Evolutionary conservation across 2,888 invertebrate genomes (phyloP), one percentile per base, ranked within the genome.

Genomic region (Chironomus tentans): DNA sequence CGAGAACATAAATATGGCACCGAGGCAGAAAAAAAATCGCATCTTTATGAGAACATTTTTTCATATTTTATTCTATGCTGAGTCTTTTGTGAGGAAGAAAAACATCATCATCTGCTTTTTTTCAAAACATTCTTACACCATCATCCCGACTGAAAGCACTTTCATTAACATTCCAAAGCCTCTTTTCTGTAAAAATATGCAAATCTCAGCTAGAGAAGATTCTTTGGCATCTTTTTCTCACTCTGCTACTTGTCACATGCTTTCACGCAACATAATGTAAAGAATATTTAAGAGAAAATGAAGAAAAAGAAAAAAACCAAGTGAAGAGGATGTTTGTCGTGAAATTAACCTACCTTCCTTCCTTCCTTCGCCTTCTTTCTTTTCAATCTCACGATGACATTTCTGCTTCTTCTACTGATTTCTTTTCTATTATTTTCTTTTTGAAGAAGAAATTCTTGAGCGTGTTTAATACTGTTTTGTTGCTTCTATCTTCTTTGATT

Each of bases 111-210:
- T 71, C 71, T 24, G 13, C 18, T 47, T 46, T 46, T 47, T 46
- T 46, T 38, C 38, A 38, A 38, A 18, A 18, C 28, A 38, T 21
- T 28, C 18, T 15, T 62, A 15, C 69, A n/a, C 47, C 46, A 7
- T 13, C 22, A 24, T 48, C 22, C 18, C 13, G 13, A 24, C 10
- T 22, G 65, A 65, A 65, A 72, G 72, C 28, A 61, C 50, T 72
- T 72, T 72, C 72, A 72, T 72, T 72, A 72, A 72, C 72, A 72
- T 72, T 72, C 72, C 72, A 46, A 61, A 62, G 18, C 47, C 48
- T 70, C 48, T 48, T 21, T 46, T 15, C 61, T 28, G 47, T 70
- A 21, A 72, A 72, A 72, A 72, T 72, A 72, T 72, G 61, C 72
- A 72, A 72, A 72, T 72, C 72, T 61, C 61, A 62, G 38, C 15